A percentile compares a stretch with the other conserved stretches of the same genome.
Conservation (phyloP, 1,140 invertebrate genomes). For the Pseudomyrmex cubaensis region DNA sequence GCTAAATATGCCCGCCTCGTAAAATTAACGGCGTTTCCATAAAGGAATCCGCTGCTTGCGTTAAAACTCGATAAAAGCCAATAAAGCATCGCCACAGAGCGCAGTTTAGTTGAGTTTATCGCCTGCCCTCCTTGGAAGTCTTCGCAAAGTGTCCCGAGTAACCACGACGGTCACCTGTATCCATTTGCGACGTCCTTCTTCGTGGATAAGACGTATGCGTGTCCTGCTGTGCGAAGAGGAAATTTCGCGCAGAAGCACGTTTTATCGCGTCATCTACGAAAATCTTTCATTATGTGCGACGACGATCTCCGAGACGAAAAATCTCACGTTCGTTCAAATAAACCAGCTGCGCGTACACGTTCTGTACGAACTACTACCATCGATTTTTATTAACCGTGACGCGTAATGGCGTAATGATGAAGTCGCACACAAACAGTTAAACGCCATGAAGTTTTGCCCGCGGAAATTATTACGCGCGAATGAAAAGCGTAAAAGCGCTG, state of each 20-base stretch:
- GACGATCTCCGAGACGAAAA: background rate
- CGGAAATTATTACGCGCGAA: conserved; percentile 11
- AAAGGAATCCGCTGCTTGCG: conserved; percentile 80
- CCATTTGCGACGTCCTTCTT: conserved; percentile 62
- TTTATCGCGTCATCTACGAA: conserved; percentile 39
- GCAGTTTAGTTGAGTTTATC: conserved; percentile 73
- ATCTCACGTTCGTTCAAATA: background rate
- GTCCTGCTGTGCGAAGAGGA: conserved; percentile 7
- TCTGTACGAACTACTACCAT: background rate
- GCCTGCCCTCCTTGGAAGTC: conserved; percentile 23
- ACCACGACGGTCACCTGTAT: conserved; percentile 42
- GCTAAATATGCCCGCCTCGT: conserved; percentile 84
- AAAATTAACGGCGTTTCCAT: conserved; percentile 84
- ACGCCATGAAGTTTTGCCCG: conserved; percentile 8
- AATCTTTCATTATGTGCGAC: background rate
- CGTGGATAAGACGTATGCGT: conserved; percentile 60
- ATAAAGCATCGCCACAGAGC: conserved; percentile 79
- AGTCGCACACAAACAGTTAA: background rate
- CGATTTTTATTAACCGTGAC: conserved; percentile 49
- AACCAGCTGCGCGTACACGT: background rate
- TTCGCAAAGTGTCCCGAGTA: conserved; percentile 36
- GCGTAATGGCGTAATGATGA: background rate
- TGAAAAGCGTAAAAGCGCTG: conserved; percentile 1
- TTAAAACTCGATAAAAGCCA: conserved; percentile 84
- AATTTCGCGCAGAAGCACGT: background rate